phyloP scores from a whole-genome alignment of 2,113 vertebrate genomes.

The Alethe castanea region DNA sequence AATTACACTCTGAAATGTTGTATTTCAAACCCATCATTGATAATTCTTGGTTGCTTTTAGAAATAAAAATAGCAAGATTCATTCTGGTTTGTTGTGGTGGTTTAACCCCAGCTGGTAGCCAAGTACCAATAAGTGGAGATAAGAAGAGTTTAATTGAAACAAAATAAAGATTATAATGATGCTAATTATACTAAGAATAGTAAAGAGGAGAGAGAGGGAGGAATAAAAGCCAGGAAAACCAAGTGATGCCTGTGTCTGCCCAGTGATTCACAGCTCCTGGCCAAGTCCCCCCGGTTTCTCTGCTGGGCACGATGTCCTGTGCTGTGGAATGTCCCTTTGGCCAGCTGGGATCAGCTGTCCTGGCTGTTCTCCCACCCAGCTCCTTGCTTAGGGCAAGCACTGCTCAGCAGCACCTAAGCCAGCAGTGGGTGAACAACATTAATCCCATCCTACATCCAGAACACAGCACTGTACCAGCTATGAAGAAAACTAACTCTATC shows the following conservation, averaged over 20 bases:
- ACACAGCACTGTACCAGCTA: not conserved
- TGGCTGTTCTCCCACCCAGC: not conserved
- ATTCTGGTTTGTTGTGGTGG: not conserved
- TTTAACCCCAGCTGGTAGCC: not conserved
- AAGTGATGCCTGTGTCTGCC: not conserved
- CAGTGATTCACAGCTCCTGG: not conserved
- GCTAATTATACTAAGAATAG: not conserved
- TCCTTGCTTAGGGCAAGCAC: not conserved
- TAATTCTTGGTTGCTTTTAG: not conserved
- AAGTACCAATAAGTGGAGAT: not conserved
- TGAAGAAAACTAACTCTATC: not conserved
- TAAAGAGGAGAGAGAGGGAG: not conserved
- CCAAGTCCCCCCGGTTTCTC: not conserved
- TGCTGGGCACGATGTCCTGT: not conserved
- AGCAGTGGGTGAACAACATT: not conserved
- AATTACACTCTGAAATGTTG: not conserved
- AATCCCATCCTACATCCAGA: not conserved
- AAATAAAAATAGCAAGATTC: not conserved
- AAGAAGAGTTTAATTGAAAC: not conserved
- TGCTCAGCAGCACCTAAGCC: not conserved
- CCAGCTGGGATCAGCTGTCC: not conserved
- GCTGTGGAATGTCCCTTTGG: not conserved
- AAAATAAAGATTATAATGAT: not conserved
- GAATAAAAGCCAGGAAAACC: not conserved
- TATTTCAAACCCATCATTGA: not conserved